These are phyloP conservation scores for Micronycteris hirsuta DNA, from an alignment of 2,113 vertebrate species.

Conservation along the genomic window DNA sequence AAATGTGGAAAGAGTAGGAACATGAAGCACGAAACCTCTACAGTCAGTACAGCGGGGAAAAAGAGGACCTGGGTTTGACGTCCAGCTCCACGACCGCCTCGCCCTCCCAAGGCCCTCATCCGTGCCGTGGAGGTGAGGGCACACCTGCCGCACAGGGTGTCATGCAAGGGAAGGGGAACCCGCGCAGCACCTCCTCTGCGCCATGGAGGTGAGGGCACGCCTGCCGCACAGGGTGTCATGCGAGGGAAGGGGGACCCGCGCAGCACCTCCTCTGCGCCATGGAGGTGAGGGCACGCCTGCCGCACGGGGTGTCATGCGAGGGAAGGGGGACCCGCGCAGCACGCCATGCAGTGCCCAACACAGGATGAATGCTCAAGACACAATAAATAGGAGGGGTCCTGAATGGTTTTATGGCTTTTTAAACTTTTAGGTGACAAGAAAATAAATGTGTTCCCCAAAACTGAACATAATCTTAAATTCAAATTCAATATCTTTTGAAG, in stretches of 20 bases:
- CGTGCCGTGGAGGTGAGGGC: too few relatives aligned
- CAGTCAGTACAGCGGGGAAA: background rate
- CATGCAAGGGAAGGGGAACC: background rate
- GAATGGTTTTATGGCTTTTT: background rate
- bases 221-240: fast-evolving
- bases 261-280: too few relatives aligned
- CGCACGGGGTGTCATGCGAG: fast-evolving
- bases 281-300: background rate
- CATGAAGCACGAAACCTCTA: background rate
- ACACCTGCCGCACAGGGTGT: background rate
- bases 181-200: too few relatives aligned
- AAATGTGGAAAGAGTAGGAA: background rate
- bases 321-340: background rate
- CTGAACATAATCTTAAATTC: background rate
- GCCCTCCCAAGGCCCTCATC: background rate
- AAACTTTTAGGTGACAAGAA: background rate
- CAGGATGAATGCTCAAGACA: background rate
- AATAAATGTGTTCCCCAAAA: background rate
- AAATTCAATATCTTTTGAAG: background rate
- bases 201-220: too few relatives aligned
- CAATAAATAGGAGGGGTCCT: background rate
- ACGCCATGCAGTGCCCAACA: fast-evolving
- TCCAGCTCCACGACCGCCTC: background rate
- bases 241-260: background rate
- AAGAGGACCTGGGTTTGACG: background rate